A percentile compares a stretch with the other conserved stretches of the same genome.
Evolutionary conservation across 2,888 invertebrate species (phyloP).

Genomic region (Globia sparganii): DNA sequence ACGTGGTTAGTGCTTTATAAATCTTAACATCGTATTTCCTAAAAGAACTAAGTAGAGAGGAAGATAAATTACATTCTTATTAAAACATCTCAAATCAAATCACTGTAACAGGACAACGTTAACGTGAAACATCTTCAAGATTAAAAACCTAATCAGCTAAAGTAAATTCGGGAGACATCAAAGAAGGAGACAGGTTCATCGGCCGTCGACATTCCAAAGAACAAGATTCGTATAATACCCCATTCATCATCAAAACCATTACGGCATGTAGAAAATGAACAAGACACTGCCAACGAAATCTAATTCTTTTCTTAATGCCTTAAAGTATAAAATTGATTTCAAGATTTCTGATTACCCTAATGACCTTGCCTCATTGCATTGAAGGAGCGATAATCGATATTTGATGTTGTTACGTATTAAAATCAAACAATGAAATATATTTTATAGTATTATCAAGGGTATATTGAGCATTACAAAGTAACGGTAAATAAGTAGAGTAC

Average conservation of each 20-base stretch:
- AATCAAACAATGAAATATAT: slow-evolving; percentile 55
- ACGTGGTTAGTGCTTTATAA: background rate
- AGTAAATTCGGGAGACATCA: slow-evolving; percentile 43
- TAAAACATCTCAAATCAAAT: slow-evolving; percentile 39
- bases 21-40: background rate
- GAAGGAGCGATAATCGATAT: slow-evolving; percentile 76
- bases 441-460: slow-evolving; percentile 40
- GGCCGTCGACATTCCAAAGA: slow-evolving; percentile 57
- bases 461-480: slow-evolving; percentile 19
- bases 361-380: slow-evolving; percentile 74
- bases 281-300: slow-evolving; percentile 56
- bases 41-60: background rate
- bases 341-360: slow-evolving; percentile 70
- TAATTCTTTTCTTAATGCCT: slow-evolving; percentile 52
- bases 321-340: slow-evolving; percentile 66
- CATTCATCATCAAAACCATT: slow-evolving; percentile 71
- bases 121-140: slow-evolving; percentile 40
- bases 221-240: slow-evolving; percentile 64
- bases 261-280: slow-evolving; percentile 64
- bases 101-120: slow-evolving; percentile 7
- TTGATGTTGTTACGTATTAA: slow-evolving; percentile 69
- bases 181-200: slow-evolving; percentile 41
- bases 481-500: slow-evolving; percentile 15
- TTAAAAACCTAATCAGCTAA: slow-evolving; percentile 48
- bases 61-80: background rate